Percentiles rank a stretch among this genome's conserved stretches.
phyloP scores from a whole-genome alignment of 2,888 invertebrate genomes.

The Limnephilus rhombicus region DNA sequence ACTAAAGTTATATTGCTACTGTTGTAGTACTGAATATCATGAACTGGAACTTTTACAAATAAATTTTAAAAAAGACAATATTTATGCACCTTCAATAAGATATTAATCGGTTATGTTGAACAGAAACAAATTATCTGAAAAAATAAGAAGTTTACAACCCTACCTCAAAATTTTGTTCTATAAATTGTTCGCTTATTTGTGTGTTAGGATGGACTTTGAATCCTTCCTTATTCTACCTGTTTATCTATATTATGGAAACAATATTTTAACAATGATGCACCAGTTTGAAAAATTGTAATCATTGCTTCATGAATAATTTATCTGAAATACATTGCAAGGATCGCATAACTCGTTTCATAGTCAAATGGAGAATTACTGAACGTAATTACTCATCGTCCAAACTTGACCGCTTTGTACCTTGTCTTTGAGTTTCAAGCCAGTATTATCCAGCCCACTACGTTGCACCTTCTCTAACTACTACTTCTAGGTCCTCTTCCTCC shows the following conservation, averaged over 20 bases:
- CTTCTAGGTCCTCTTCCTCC: background rate
- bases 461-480: background rate
- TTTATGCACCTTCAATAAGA: no score
- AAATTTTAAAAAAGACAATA: no score
- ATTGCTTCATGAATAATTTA: background rate
- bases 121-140: no score
- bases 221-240: background rate
- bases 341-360: background rate
- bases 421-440: constrained; percentile 11
- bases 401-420: constrained; percentile 7
- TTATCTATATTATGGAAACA: background rate
- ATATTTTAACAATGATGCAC: background rate
- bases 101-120: no score
- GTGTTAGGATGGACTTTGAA: background rate
- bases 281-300: background rate
- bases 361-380: background rate
- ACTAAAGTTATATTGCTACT: no score
- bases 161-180: no score
- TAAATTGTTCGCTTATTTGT: background rate
- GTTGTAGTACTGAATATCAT: no score
- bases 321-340: background rate
- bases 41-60: no score
- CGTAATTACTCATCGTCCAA: background rate
- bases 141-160: no score
- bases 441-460: background rate